Evolutionary conservation across 2,113 vertebrate species (phyloP).

Genomic region (Hippocampus abdominalis): DNA sequence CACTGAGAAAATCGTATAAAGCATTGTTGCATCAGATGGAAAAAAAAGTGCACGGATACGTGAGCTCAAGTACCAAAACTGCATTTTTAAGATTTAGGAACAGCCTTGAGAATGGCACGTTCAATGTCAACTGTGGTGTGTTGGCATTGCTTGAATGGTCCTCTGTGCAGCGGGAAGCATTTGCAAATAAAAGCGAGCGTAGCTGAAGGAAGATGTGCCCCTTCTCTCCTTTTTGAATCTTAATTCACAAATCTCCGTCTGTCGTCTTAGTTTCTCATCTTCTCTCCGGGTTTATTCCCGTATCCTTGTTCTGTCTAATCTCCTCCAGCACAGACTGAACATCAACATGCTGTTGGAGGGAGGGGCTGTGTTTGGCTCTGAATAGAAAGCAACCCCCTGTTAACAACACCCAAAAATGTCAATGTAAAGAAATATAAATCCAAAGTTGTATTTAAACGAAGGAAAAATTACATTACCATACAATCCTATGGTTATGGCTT

Average conservation of each 20-base stretch:
- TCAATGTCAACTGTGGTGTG: constrained; percentile 10
- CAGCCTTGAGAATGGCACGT: neutral
- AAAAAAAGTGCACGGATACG: neutral
- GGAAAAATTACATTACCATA: neutral
- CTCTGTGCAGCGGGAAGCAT: constrained; percentile 10
- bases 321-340: constrained; percentile 34
- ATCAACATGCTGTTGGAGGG: constrained; percentile 25
- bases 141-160: neutral
- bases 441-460: neutral
- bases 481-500: neutral
- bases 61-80: neutral
- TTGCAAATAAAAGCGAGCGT: constrained; percentile 1
- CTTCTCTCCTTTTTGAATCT: constrained; percentile 35
- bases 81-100: neutral
- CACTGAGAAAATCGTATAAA: constrained; percentile 26
- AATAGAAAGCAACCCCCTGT: constrained; percentile 6
- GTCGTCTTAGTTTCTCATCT: constrained; percentile 32
- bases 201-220: constrained; percentile 23
- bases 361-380: constrained; percentile 11
- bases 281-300: constrained; percentile 31
- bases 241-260: constrained; percentile 40
- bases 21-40: constrained; percentile 19
- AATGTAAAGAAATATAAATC: neutral
- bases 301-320: constrained; percentile 46
- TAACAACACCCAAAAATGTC: constrained; percentile 8